phyloP scores from a whole-genome alignment of 2,113 vertebrate species.

The Eulemur rufifrons region DNA sequence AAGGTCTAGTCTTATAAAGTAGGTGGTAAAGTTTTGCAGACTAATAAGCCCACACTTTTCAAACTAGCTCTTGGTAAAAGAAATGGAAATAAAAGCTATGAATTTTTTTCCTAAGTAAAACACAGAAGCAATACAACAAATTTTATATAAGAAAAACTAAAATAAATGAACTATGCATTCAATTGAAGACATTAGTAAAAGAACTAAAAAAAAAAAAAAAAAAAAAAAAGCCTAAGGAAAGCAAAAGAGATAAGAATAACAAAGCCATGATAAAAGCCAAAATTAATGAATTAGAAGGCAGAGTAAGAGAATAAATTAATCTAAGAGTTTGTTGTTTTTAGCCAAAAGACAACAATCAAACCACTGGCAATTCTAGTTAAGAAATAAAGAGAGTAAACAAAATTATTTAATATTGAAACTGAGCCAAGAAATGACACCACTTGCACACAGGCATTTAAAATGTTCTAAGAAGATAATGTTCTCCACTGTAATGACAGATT shows the following conservation, averaged over 20 bases:
- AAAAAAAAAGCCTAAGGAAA: background rate
- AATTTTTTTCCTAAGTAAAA: background rate
- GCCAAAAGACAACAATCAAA: background rate
- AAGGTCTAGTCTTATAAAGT: background rate
- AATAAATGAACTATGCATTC: background rate
- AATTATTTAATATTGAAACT: background rate
- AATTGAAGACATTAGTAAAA: background rate
- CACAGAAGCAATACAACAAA: background rate
- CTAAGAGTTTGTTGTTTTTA: background rate
- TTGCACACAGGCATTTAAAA: background rate
- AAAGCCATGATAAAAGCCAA: background rate
- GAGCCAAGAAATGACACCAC: background rate
- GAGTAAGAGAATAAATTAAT: background rate
- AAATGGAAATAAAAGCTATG: constrained; percentile 21
- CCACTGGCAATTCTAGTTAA: background rate
- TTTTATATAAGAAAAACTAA: background rate
- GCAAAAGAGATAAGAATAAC: background rate
- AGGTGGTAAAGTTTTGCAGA: constrained; percentile 1
- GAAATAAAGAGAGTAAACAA: background rate
- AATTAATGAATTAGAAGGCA: constrained; percentile 15
- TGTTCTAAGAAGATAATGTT: background rate
- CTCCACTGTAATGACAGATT: background rate
- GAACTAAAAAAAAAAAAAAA: background rate
- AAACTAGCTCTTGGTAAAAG: background rate
- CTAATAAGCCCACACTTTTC: background rate